Percentiles rank a stretch among this genome's conserved stretches.
phyloP scores from a whole-genome alignment of 2,888 invertebrate genomes.

The Brenthis hecate region DNA sequence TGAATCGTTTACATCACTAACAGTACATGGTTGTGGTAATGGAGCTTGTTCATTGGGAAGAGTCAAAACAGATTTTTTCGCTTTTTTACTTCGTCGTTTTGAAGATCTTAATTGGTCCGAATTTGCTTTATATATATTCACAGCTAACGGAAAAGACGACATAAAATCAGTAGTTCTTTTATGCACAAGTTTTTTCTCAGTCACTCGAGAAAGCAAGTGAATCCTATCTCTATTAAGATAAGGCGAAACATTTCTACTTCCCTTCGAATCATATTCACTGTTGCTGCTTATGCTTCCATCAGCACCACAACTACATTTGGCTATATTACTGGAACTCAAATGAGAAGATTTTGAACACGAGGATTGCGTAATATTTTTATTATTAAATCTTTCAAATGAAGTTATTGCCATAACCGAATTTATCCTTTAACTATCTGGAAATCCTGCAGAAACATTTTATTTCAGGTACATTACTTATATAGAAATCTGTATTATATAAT shows the following conservation, averaged over 20 bases:
- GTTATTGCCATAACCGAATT: slow-evolving; percentile 55
- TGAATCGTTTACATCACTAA: slow-evolving; percentile 71
- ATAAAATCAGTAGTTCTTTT: slow-evolving; percentile 52
- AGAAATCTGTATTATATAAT: no score
- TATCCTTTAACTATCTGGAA: neutral
- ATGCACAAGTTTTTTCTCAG: slow-evolving; percentile 56
- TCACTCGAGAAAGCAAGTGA: slow-evolving; percentile 55
- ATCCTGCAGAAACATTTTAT: neutral
- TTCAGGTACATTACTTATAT: no score
- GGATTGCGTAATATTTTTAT: slow-evolving; percentile 45
- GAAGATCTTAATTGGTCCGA: slow-evolving; percentile 63
- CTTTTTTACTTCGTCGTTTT: slow-evolving; percentile 55
- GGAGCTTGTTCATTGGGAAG: slow-evolving; percentile 59
- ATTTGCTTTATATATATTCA: slow-evolving; percentile 66
- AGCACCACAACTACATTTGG: slow-evolving; percentile 46
- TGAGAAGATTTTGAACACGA: slow-evolving; percentile 44
- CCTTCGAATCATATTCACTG: slow-evolving; percentile 45
- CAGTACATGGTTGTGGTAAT: slow-evolving; percentile 59
- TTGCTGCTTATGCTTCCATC: slow-evolving; percentile 47
- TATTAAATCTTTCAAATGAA: slow-evolving; percentile 45
- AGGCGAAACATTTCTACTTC: slow-evolving; percentile 50
- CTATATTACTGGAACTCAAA: slow-evolving; percentile 41
- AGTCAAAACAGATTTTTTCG: slow-evolving; percentile 67
- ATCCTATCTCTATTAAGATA: slow-evolving; percentile 56
- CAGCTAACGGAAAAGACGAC: slow-evolving; percentile 62